Evolutionary conservation across 35 echinoderm and acorn worm species (phyloP).

Genomic region (Apostichopus japonicus): DNA sequence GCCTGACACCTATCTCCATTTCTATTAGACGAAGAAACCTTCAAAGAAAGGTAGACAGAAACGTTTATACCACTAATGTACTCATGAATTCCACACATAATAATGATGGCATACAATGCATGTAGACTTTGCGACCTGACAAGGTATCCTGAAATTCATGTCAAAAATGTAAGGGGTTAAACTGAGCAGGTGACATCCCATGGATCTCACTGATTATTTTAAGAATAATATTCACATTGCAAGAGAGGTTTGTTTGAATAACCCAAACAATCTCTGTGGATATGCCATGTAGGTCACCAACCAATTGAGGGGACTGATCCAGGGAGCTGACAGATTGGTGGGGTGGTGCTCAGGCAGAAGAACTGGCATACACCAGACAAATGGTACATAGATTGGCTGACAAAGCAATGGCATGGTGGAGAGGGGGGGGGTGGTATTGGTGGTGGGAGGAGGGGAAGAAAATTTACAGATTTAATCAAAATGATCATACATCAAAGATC

Average conservation of each 20-base stretch:
- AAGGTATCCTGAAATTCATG: no score
- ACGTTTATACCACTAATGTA: no score
- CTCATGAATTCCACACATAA: no score
- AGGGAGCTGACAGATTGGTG: neutral
- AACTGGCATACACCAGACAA: neutral
- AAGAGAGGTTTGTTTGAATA: conserved; percentile 32
- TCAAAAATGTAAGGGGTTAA: neutral
- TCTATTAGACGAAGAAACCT: no score
- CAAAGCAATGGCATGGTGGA: neutral
- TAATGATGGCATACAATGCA: no score
- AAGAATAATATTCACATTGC: conserved; percentile 32
- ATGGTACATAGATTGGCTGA: no score
- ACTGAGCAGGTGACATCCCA: neutral
- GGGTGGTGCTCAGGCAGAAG: neutral
- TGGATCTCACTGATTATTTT: conserved; percentile 13
- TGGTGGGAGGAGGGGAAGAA: no score
- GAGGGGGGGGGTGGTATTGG: neutral
- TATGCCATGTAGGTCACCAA: neutral
- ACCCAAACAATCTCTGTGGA: conserved; percentile 26
- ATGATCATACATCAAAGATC: no score
- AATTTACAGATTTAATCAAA: no score
- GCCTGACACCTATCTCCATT: no score
- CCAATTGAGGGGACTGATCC: neutral
- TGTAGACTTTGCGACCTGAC: no score
- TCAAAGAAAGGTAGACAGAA: no score